Base-by-base conservation (phyloP, 1,140 invertebrate genomes). In the Zaprionus gabonicus region DNA sequence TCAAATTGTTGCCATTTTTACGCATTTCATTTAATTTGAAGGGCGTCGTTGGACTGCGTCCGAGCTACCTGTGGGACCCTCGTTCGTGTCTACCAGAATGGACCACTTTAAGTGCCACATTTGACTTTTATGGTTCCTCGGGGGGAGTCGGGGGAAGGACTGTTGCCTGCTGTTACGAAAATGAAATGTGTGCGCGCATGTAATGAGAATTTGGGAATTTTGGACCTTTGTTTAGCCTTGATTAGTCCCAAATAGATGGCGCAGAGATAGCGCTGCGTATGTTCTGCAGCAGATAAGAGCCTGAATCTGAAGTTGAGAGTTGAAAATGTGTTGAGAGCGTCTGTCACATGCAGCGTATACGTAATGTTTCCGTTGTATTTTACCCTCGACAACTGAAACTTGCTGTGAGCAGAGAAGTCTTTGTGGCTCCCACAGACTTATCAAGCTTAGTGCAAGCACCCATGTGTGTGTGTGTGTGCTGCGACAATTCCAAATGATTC, bases 1-100 rank as follows among this genome's bases (percentile, higher is more conserved):
- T 90, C 85, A 90, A 90, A 90, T 90, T 90, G 86, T 90, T 90
- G 85, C 85, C 86, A 91, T 90, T 90, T 90, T 90, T 90, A 90
- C 86, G 85, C 86, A 90, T 90, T 90, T 91, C 85, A 90, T 90
- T 90, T 90, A 90, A 90, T 90, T 90, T 90, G 79, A 91, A 90
- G 86, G 78, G 80, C 81, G 68, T 58, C 41, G 36, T n/a, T 15
- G 70, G 56, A 15, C 17, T 27, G 56, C 20, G 0, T 25, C 57
- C 44, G 25, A 12, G 28, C 15, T 28, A 88, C 84, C 84, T 88
- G 84, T 88, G 84, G 85, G 84, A 88, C 71, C 68, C 63, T 56
- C 13, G 57, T 75, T 69, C 53, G 55, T 66, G 60, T 65, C 72
- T 53, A 70, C 20, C 58, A 68, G 72, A 80, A 87, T 88, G 84